These are phyloP conservation scores for Pristionchus arcanus DNA, from an alignment of 2,888 invertebrate genomes.

Conservation along the genomic window DNA sequence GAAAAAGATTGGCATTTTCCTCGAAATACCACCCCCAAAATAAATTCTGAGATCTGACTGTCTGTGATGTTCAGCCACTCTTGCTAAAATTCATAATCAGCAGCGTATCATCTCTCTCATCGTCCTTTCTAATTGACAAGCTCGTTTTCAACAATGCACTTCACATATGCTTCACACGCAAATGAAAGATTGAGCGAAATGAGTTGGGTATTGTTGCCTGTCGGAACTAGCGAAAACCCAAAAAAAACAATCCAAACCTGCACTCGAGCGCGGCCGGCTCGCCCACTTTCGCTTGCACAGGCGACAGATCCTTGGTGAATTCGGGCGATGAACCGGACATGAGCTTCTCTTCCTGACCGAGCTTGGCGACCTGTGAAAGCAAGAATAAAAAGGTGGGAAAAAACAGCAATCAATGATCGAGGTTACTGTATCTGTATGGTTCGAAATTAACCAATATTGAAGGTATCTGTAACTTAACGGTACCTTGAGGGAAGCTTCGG, in stretches of 20 bases:
- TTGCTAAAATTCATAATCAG: no score
- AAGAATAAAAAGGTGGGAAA: neutral
- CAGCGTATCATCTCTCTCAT: no score
- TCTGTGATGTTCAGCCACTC: no score
- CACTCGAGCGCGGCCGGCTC: conserved; percentile 91
- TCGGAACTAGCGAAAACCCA: neutral
- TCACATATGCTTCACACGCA: neutral
- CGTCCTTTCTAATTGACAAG: no score
- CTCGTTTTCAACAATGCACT: no score
- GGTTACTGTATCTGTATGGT: neutral
- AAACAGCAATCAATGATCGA: neutral
- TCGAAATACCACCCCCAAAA: no score
- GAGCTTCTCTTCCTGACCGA: conserved; percentile 60
- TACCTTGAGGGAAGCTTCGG: conserved; percentile 73
- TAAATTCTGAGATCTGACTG: no score
- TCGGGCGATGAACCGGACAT: conserved; percentile 84
- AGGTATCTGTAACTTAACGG: neutral
- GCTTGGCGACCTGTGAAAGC: conserved; percentile 56
- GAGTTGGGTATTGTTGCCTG: no score
- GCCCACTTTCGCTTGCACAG: conserved; percentile 91
- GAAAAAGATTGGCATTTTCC: no score
- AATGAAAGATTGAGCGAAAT: no score
- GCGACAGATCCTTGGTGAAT: conserved; percentile 87
- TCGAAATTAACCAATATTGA: neutral
- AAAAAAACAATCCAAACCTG: conserved; percentile 82